Evolutionary conservation across 2,797 vertebrate genomes (phyloP), one percentile per base, ranked within the genome.

Genomic region (Xyrichtys novacula): DNA sequence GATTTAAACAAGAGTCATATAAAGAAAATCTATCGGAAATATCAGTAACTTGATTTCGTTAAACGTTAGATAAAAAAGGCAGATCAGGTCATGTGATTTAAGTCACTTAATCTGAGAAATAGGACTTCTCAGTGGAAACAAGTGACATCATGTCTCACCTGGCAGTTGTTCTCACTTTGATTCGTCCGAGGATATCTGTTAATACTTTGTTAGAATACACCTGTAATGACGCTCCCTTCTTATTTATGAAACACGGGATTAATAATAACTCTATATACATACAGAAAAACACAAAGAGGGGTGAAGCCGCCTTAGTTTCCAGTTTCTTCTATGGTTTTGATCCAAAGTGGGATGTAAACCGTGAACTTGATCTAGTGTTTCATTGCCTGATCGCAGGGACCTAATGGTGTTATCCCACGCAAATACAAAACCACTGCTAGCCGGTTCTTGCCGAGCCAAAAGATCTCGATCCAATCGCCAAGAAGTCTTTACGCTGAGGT

Each of bases 261-360:
- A 20, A 65, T 62, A 77, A 59, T 16, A 49, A 68, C 28, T 46
- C 53, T 43, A 61, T 56, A 34, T 32, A 83, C 50, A 19, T 8
- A 65, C 17, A 43, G 32, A 55, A 52, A 73, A 78, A 71, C 52
- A 59, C 15, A 5, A 5, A 0, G 5, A n/a, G 1, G 16, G 62
- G 50, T 62, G 70, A 81, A 66, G 79, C 17, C 76, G 68, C 65
- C 72, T 67, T 68, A 49, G 23, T 6, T 10, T 50, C 12, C 19
- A n/a, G 38, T 11, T 11, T 4, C 43, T 28, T 43, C 39, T 20
- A 7, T 14, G 3, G 23, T 54, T 46, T 22, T 2, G n/a, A 7
- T 28, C 23, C 5, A 61, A 7, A 16, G 3, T 26, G 17, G 50
- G 1, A 25, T 3, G 11, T 34, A 12, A 8, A 16, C 16, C 19